Percentiles rank a stretch among this genome's conserved stretches.
phyloP scores from a whole-genome alignment of 2,113 vertebrate species.

The Antechinus flavipes region DNA sequence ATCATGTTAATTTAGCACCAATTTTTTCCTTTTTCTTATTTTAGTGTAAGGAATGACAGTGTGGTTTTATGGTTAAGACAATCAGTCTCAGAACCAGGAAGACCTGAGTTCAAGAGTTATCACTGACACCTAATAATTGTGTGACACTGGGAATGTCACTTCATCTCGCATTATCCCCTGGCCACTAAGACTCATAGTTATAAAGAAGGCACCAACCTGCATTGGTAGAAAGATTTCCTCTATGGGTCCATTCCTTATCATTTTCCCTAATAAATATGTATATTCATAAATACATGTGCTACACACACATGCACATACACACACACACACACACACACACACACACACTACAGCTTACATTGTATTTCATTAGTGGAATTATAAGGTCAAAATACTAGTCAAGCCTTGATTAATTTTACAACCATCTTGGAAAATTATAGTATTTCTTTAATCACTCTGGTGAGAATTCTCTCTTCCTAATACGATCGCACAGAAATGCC shows the following conservation, averaged over 20 bases:
- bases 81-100: background rate
- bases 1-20: background rate
- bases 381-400: background rate
- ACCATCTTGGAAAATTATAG: background rate
- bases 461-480: background rate
- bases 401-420: background rate
- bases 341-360: background rate
- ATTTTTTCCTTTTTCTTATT: background rate
- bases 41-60: background rate
- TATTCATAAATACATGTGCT: no score
- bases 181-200: background rate
- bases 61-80: background rate
- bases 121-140: background rate
- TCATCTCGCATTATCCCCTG: background rate
- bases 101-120: background rate
- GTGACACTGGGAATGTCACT: background rate
- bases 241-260: background rate
- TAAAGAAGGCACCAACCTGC: background rate
- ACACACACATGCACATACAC: no score
- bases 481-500: background rate
- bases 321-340: no score
- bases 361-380: background rate
- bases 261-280: background rate
- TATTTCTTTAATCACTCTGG: background rate
- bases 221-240: background rate